Evolutionary conservation across 2,888 invertebrate species (phyloP).

Genomic region (Drosophila fungiperda): DNA sequence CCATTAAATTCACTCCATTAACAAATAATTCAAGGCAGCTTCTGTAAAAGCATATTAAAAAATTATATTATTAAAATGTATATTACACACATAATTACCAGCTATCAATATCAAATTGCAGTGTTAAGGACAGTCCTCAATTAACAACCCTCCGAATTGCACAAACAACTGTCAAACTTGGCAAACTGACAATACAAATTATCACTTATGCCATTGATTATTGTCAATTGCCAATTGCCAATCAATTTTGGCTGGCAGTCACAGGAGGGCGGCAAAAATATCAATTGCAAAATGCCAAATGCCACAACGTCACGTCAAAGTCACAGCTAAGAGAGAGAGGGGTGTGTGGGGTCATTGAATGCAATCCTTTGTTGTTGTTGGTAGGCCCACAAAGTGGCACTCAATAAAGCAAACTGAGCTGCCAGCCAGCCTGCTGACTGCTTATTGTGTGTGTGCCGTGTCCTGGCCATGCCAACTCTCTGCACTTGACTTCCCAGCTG

Average conservation of each 20-base stretch:
- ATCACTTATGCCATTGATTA: conserved; percentile 77
- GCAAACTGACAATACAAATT: conserved; percentile 69
- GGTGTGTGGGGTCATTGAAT: conserved; percentile 11
- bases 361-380: conserved; percentile 46
- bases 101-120: conserved; percentile 14
- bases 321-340: not conserved
- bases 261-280: conserved; percentile 53
- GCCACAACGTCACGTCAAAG: conserved; percentile 40
- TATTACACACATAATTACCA: conserved; percentile 17
- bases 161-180: conserved; percentile 34
- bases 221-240: conserved; percentile 71
- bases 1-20: conserved; percentile 4
- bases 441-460: conserved; percentile 5
- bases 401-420: conserved; percentile 48
- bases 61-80: conserved; percentile 1
- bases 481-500: conserved; percentile 52
- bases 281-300: conserved; percentile 51
- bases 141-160: conserved; percentile 25
- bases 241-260: conserved; percentile 54
- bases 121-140: conserved; percentile 23
- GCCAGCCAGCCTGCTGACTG: conserved; percentile 19
- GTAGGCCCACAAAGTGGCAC: conserved; percentile 50
- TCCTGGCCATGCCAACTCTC: conserved; percentile 25
- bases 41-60: not conserved
- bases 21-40: not conserved